phyloP scores from a whole-genome alignment of 2,888 invertebrate species.

The Leptinotarsa tumamoca region DNA sequence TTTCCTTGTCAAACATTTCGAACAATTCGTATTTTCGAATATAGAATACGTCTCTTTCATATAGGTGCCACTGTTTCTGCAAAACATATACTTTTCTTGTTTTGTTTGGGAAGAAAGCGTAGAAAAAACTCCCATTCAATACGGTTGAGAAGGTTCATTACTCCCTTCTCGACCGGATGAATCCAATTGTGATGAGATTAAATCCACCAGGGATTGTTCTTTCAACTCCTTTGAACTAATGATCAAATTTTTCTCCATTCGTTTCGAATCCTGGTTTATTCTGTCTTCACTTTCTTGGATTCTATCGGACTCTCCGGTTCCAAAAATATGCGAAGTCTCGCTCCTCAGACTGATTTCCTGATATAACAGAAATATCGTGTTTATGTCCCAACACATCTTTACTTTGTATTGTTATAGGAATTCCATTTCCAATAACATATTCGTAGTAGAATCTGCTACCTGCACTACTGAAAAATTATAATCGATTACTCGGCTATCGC shows the following conservation, averaged over 20 bases:
- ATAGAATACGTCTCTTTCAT: background rate
- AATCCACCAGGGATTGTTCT: background rate
- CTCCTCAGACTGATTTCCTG: background rate
- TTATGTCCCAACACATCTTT: background rate
- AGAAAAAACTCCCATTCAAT: background rate
- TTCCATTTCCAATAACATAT: background rate
- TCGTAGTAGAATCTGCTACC: background rate
- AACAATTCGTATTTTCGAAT: background rate
- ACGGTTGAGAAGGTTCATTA: no score
- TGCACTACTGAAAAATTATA: background rate
- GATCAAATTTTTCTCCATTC: background rate
- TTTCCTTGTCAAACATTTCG: background rate
- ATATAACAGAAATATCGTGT: background rate
- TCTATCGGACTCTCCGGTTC: background rate
- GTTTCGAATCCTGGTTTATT: background rate
- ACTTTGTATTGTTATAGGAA: background rate
- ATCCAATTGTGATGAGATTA: background rate
- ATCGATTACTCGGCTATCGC: background rate
- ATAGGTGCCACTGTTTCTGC: background rate
- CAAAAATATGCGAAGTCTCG: background rate
- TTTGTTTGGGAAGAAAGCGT: background rate
- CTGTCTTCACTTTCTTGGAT: background rate
- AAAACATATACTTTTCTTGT: background rate
- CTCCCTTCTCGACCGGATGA: background rate
- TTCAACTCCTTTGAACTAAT: background rate